Evolutionary conservation across 1,140 invertebrate genomes (phyloP).

Genomic region (Helicoverpa armigera): DNA sequence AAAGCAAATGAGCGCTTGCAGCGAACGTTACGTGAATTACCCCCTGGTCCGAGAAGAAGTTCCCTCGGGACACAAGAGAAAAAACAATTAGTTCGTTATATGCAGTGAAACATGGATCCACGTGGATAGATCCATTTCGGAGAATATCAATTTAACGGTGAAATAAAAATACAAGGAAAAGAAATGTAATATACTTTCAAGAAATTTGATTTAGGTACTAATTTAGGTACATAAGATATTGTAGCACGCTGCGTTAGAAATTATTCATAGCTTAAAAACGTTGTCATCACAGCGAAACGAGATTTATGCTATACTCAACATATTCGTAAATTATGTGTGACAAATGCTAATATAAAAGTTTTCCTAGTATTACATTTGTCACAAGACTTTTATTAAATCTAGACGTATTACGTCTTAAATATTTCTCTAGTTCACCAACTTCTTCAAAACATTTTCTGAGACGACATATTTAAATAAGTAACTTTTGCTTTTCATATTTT

Average conservation of each 20-base stretch:
- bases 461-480: neutral
- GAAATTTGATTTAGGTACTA: neutral
- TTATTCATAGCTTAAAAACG: neutral
- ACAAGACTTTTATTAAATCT: conserved; percentile 3
- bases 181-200: neutral
- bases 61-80: too few relatives aligned
- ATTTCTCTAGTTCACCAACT: neutral
- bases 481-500: neutral
- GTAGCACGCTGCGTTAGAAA: neutral
- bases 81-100: too few relatives aligned
- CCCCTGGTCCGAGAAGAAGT: too few relatives aligned
- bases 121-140: too few relatives aligned
- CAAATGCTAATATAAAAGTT: conserved; percentile 17
- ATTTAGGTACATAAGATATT: neutral
- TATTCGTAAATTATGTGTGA: conserved; percentile 23
- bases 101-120: too few relatives aligned
- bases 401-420: conserved; percentile 21
- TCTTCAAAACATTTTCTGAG: neutral
- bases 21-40: too few relatives aligned
- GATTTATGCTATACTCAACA: conserved; percentile 16
- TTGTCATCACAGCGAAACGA: neutral
- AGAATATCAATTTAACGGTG: too few relatives aligned
- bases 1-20: too few relatives aligned
- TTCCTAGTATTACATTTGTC: conserved; percentile 15
- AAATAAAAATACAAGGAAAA: neutral